phyloP scores from a whole-genome alignment of 1,140 invertebrate genomes.

The Drosophila tani region DNA sequence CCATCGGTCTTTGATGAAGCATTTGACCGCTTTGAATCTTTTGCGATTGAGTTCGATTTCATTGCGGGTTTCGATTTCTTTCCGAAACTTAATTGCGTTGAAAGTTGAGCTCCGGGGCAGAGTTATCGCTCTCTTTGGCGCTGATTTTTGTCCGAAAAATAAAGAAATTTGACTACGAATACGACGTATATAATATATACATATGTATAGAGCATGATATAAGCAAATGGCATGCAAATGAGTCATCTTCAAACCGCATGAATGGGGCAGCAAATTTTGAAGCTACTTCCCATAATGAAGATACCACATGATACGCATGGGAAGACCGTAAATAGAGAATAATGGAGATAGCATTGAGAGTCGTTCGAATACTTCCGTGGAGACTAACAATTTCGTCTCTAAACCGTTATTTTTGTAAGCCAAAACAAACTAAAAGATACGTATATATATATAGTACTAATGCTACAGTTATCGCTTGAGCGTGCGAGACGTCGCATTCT shows the following conservation, averaged over 20 bases:
- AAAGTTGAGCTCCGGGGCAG: conserved; percentile 53
- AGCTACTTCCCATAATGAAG: conserved; percentile 24
- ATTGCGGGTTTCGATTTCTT: conserved; percentile 59
- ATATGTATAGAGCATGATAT: conserved; percentile 36
- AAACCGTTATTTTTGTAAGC: conserved; percentile 17
- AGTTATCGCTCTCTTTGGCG: neutral
- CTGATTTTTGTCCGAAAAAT: conserved; percentile 33
- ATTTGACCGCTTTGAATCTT: conserved; percentile 26
- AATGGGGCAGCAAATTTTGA: conserved; percentile 43
- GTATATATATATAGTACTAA: conserved; percentile 9
- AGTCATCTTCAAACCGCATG: conserved; percentile 51
- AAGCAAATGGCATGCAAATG: conserved; percentile 73
- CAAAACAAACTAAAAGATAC: conserved; percentile 15
- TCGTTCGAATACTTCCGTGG: conserved; percentile 34
- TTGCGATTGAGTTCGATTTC: conserved; percentile 18
- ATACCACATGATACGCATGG: conserved; percentile 33
- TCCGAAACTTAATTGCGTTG: conserved; percentile 56
- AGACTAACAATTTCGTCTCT: conserved; percentile 11
- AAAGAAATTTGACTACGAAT: conserved; percentile 34
- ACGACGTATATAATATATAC: neutral
- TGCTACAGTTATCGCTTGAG: conserved; percentile 34
- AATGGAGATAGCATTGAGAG: conserved; percentile 25
- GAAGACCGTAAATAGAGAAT: conserved; percentile 27
- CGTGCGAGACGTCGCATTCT: conserved; percentile 37
- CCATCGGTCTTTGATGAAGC: conserved; percentile 20